Conservation (phyloP, 2,888 invertebrate genomes). For the Meteorus cinctellus region DNA sequence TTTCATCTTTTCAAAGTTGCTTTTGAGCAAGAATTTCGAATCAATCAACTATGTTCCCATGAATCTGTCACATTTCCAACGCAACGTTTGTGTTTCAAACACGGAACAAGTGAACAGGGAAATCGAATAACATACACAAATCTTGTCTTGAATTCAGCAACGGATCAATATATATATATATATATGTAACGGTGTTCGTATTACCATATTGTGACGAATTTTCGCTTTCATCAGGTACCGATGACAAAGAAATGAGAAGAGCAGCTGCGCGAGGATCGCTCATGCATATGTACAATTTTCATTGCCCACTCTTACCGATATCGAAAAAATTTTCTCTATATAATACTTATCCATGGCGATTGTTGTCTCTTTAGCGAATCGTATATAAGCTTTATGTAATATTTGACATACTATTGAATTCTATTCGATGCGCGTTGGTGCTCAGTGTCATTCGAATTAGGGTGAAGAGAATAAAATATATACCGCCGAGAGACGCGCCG, state of each 20-base stretch:
- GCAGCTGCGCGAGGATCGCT: constrained; percentile 50
- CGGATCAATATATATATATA: too few relatives aligned
- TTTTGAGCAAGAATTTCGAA: too few relatives aligned
- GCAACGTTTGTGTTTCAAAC: too few relatives aligned
- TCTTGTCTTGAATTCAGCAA: too few relatives aligned
- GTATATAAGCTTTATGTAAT: not conserved
- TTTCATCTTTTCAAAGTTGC: too few relatives aligned
- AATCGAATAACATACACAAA: too few relatives aligned
- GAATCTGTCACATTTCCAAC: too few relatives aligned
- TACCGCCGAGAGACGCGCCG: not conserved
- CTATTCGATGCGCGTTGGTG: not conserved
- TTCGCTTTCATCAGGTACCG: too few relatives aligned
- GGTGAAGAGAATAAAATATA: not conserved
- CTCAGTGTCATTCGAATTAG: not conserved
- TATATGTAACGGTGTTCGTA: too few relatives aligned
- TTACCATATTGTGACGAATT: too few relatives aligned
- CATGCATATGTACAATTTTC: constrained; percentile 45
- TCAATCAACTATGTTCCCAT: too few relatives aligned
- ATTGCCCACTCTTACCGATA: not conserved
- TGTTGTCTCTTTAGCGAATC: not conserved
- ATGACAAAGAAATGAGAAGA: not conserved
- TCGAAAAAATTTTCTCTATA: not conserved
- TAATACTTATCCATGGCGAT: not conserved
- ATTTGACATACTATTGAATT: not conserved
- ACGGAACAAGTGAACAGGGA: too few relatives aligned